phyloP scores from a whole-genome alignment of 2,888 invertebrate species.

The Papilio gigon region DNA sequence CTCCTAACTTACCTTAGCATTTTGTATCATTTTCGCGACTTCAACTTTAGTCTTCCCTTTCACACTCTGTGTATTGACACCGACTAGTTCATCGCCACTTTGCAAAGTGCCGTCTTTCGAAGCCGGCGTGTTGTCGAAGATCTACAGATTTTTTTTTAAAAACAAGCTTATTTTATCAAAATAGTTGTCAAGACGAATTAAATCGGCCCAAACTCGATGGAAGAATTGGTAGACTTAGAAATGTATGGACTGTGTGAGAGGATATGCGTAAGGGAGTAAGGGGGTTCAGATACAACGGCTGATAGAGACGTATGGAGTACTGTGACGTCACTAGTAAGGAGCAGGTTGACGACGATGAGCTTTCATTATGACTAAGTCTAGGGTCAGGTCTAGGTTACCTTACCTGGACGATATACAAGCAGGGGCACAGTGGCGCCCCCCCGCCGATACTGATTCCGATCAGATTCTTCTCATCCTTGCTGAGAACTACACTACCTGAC shows the following conservation, averaged over 20 bases:
- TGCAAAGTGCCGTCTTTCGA: slow-evolving; percentile 96
- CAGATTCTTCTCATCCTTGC: slow-evolving; percentile 95
- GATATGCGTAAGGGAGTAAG: too few relatives aligned
- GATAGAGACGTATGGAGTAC: too few relatives aligned
- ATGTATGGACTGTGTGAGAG: too few relatives aligned
- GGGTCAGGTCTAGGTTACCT: slow-evolving; percentile 32
- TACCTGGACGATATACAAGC: slow-evolving; percentile 98
- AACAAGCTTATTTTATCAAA: too few relatives aligned
- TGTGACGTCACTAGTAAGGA: too few relatives aligned
- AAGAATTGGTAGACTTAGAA: too few relatives aligned
- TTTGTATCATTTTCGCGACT: slow-evolving; percentile 99
- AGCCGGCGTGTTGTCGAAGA: slow-evolving; percentile 99
- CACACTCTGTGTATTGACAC: slow-evolving; percentile 95
- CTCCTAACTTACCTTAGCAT: slow-evolving; percentile 84
- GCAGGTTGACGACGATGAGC: too few relatives aligned
- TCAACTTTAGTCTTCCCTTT: slow-evolving; percentile 99
- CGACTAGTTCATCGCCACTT: slow-evolving; percentile 98
- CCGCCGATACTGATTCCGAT: slow-evolving; percentile 99
- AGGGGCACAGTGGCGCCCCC: slow-evolving; percentile 96
- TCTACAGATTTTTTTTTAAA: too few relatives aligned
- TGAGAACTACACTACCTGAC: slow-evolving; percentile 93
- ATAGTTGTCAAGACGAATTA: too few relatives aligned
- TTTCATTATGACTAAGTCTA: too few relatives aligned
- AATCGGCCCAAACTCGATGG: too few relatives aligned
- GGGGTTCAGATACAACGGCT: too few relatives aligned